A percentile compares a stretch with the other conserved stretches of the same genome.
phyloP scores from a whole-genome alignment of 2,797 vertebrate species.

The Melopsittacus undulatus region DNA sequence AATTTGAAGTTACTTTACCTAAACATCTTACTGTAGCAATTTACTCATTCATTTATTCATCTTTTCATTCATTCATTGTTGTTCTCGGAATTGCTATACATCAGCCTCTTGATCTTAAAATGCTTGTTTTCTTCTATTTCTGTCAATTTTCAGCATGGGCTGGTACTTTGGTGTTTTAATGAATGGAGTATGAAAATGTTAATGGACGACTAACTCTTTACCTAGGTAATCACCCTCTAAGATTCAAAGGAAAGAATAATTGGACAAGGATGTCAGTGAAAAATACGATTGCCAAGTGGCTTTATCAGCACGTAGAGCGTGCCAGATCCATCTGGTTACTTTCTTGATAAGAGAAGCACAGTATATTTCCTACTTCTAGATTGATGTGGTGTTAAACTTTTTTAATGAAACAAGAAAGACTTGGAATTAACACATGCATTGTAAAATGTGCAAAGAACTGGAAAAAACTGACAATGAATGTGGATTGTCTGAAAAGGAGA shows the following conservation, averaged over 20 bases:
- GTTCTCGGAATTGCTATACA: not conserved
- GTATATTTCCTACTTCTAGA: not conserved
- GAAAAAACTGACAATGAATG: not conserved
- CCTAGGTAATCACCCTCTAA: not conserved
- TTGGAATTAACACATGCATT: not conserved
- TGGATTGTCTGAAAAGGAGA: not conserved
- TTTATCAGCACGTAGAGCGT: not conserved
- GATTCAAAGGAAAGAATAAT: slow-evolving; percentile 4
- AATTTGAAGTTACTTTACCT: not conserved
- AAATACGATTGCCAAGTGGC: not conserved
- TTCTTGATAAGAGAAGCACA: not conserved
- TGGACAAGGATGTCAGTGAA: not conserved
- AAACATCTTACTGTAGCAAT: not conserved
- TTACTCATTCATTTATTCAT: not conserved
- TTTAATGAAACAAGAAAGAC: not conserved
- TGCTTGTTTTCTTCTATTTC: not conserved
- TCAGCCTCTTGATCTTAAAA: not conserved
- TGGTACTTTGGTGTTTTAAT: not conserved
- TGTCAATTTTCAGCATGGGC: not conserved
- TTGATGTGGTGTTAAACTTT: not conserved
- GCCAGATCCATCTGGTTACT: not conserved
- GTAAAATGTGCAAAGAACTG: not conserved
- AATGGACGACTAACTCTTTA: slow-evolving; percentile 8
- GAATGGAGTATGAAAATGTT: not conserved
- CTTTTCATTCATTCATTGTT: not conserved